Percentiles rank a stretch among this genome's conserved stretches.
These are phyloP conservation scores for Moxostoma hubbsi DNA, from an alignment of 2,797 vertebrate species.

Conservation along the genomic window DNA sequence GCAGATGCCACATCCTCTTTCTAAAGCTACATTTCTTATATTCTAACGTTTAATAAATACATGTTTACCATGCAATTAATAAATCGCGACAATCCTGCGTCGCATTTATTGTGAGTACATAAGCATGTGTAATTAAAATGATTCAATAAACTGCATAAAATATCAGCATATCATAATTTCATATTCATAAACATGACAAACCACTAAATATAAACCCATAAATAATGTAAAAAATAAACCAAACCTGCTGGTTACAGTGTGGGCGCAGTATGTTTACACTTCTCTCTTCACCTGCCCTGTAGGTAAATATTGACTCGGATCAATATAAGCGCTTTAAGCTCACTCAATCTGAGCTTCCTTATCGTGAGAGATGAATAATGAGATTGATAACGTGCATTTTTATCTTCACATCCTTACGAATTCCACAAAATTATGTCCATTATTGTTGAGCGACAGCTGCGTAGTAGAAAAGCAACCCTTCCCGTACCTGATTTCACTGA, in stretches of 20 bases:
- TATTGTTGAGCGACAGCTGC: constrained; percentile 11
- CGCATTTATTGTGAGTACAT: neutral
- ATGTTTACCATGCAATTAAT: neutral
- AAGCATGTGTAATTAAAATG: neutral
- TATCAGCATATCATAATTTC: neutral
- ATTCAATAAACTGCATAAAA: neutral
- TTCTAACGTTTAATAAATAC: constrained; percentile 1
- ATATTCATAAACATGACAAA: neutral
- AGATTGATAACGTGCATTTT: neutral
- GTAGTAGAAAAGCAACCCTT: constrained; percentile 29
- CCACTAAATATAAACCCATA: neutral
- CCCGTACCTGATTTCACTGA: neutral
- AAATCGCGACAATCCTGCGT: neutral
- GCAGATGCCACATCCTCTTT: constrained; percentile 30
- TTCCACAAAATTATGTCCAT: neutral
- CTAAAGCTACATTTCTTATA: neutral
- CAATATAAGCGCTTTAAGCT: constrained; percentile 14
- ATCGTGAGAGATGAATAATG: neutral
- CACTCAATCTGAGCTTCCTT: constrained; percentile 29
- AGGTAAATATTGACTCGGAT: constrained; percentile 19
- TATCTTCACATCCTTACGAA: neutral
- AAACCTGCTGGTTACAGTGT: neutral
- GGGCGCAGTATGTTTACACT: constrained; percentile 10
- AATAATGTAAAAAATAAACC: neutral
- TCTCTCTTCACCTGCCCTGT: constrained; percentile 4